These are phyloP conservation scores for Acromyrmex echinatior DNA, from an alignment of 1,140 invertebrate species.

Conservation along the genomic window DNA sequence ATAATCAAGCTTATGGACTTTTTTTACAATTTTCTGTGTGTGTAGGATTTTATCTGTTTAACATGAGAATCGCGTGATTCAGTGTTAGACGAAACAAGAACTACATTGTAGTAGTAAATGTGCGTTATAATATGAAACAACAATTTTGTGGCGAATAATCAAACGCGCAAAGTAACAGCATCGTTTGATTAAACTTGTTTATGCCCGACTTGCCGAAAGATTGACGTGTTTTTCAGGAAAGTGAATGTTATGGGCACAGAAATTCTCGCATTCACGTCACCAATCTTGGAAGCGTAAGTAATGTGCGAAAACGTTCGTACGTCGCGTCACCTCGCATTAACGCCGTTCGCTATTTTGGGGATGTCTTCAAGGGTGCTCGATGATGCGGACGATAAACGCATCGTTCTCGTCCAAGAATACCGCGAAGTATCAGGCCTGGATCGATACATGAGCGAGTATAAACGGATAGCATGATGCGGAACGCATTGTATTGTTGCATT, in stretches of 20 bases:
- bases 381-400: background rate
- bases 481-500: conserved; percentile 46
- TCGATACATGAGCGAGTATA: conserved; percentile 39
- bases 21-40: background rate
- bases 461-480: conserved; percentile 37
- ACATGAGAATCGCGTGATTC: conserved; percentile 2
- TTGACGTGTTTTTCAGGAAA: conserved; percentile 23
- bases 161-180: background rate
- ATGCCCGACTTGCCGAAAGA: background rate
- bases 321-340: conserved; percentile 4
- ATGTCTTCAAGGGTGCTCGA: conserved; percentile 24
- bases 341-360: conserved; percentile 7
- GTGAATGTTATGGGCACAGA: background rate
- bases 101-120: background rate
- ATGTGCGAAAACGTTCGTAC: background rate
- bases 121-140: background rate
- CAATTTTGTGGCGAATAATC: background rate
- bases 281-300: background rate
- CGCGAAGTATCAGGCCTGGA: background rate
- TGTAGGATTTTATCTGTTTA: background rate
- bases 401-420: conserved; percentile 26
- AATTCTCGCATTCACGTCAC: background rate
- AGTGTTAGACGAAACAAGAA: background rate
- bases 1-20: conserved; percentile 8
- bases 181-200: conserved; percentile 21